Evolutionary conservation across 2,113 vertebrate genomes (phyloP).

Genomic region (Megaceryle torquata): DNA sequence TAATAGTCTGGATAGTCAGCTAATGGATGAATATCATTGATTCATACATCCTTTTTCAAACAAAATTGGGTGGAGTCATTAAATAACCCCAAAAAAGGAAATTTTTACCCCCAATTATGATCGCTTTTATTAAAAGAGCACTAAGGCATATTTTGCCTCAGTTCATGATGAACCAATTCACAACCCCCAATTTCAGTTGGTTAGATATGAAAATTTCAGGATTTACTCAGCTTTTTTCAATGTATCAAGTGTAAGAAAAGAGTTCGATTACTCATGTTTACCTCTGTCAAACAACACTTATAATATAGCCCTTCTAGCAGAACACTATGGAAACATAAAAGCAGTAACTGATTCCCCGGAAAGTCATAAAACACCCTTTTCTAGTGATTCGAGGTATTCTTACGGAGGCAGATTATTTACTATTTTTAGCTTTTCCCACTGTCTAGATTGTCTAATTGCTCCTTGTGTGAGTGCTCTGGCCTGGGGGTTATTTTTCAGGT

Average conservation of each 20-base stretch:
- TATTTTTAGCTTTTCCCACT: conserved; percentile 45
- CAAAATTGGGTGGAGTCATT: neutral
- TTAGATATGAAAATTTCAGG: neutral
- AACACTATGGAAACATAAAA: neutral
- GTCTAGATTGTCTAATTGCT: conserved; percentile 31
- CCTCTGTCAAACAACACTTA: neutral
- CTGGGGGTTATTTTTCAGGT: neutral
- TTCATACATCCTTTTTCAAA: neutral
- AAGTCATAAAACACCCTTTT: neutral
- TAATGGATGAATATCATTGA: neutral
- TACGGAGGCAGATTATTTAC: conserved; percentile 15
- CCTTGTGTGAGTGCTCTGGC: neutral
- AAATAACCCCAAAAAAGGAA: neutral
- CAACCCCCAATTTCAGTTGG: neutral
- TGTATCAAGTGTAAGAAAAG: neutral
- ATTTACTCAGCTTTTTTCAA: neutral
- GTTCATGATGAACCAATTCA: neutral
- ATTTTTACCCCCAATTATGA: neutral
- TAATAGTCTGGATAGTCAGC: neutral
- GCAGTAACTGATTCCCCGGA: neutral
- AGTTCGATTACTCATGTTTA: neutral
- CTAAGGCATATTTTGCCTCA: neutral
- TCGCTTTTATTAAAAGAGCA: neutral
- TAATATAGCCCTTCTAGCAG: neutral
- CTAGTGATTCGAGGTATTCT: conserved; percentile 12